Conservation (phyloP, 1,140 invertebrate species). For the Leptinotarsa lineolata region DNA sequence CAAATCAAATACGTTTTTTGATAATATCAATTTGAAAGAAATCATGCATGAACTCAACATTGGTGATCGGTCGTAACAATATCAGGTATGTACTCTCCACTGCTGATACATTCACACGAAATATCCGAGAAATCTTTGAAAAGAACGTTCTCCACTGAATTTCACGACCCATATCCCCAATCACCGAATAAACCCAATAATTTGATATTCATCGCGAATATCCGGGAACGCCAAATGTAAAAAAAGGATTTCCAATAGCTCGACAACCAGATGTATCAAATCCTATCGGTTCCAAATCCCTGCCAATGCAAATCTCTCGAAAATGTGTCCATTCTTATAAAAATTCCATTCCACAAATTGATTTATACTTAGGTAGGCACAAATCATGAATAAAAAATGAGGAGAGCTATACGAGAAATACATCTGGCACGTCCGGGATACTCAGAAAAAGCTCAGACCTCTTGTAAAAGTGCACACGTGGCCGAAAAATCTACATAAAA, state of each 20-base stretch:
- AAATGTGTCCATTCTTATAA: slow-evolving; percentile 18
- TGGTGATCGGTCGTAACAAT: too few species aligned
- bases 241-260: slow-evolving; percentile 10
- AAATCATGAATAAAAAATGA: slow-evolving; percentile 24
- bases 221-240: slow-evolving; percentile 5
- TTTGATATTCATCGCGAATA: slow-evolving; percentile 7
- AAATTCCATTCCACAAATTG: slow-evolving; percentile 17
- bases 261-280: slow-evolving; percentile 15
- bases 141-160: too few species aligned
- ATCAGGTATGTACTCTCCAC: too few species aligned
- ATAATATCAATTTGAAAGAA: too few species aligned
- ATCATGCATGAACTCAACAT: too few species aligned
- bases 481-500: slow-evolving; percentile 13
- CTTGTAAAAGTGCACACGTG: slow-evolving; percentile 17
- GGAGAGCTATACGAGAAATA: not conserved
- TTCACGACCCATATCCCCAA: too few species aligned
- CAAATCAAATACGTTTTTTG: too few species aligned
- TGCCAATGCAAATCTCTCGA: not conserved
- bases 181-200: not conserved
- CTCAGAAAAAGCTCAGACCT: slow-evolving; percentile 14
- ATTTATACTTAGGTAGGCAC: slow-evolving; percentile 24
- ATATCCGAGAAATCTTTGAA: too few species aligned
- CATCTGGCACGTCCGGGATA: slow-evolving; percentile 20
- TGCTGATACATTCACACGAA: too few species aligned
- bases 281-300: slow-evolving; percentile 23